These are phyloP conservation scores for Escarpia spicata DNA, from an alignment of 2,888 invertebrate genomes.

Conservation along the genomic window DNA sequence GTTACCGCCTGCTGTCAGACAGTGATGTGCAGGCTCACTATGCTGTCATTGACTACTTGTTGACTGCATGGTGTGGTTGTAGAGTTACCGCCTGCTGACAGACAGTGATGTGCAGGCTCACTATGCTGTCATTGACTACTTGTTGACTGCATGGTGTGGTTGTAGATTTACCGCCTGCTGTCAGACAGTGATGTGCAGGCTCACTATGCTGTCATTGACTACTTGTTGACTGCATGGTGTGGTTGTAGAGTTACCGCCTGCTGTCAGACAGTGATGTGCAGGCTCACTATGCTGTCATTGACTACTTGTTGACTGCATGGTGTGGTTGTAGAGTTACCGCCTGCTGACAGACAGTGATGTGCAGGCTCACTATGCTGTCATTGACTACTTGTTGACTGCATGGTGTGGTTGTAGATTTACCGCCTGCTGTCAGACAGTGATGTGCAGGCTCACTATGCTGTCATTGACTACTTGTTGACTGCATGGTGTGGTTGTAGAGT, in stretches of 20 bases:
- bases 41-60: constrained; percentile 28
- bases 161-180: constrained; percentile 70
- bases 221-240: too few species aligned
- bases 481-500: constrained; percentile 40
- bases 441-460: constrained; percentile 75
- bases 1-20: constrained; percentile 76
- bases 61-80: neutral
- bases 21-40: constrained; percentile 81
- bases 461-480: too few species aligned
- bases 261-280: constrained; percentile 85
- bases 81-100: constrained; percentile 73
- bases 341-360: constrained; percentile 85
- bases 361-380: constrained; percentile 71
- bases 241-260: constrained; percentile 67
- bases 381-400: too few species aligned
- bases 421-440: constrained; percentile 83
- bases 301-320: too few species aligned
- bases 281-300: constrained; percentile 68
- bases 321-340: constrained; percentile 60
- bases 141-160: neutral
- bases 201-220: constrained; percentile 64
- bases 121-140: constrained; percentile 46
- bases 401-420: constrained; percentile 43
- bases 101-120: constrained; percentile 85
- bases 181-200: constrained; percentile 85